Evolutionary conservation across 1,140 invertebrate genomes (phyloP), one percentile per base, ranked within the genome.

Genomic region (Nephotettix cincticeps): DNA sequence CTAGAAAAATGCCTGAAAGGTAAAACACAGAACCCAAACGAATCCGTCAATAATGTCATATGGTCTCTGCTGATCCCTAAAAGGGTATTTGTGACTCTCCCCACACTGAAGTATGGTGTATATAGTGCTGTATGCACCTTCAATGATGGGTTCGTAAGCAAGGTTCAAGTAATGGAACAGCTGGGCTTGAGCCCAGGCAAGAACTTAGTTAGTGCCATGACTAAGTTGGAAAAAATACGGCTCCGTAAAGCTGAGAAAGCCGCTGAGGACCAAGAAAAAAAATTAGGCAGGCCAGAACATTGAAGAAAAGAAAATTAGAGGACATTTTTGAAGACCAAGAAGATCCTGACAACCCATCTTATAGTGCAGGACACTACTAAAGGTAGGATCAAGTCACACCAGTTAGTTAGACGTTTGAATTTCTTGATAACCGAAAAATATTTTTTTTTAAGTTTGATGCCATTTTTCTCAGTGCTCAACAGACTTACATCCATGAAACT

Each of bases 1-100:
- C 29, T 64, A 32, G 61, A 64, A 32, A 28, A 64, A 36, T 64
- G 29, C 32, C 6, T 32, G 27, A 64, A 64, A 36, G 61, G 61
- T 1, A 64, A 64, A 64, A 64, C 61, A n/a, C 61, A 64, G 28
- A 64, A 64, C 30, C 61, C 61, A 29, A 64, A 64, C 23, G 61
- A 64, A 21, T 32, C 61, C 1, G 17, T 64, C 14, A 64, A 64
- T 21, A 64, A 51, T 36, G 61, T 64, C 21, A 64, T 36, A 36
- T 36, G 32, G 32, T 36, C 32, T 14, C 27, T 54, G 56, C 27
- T 54, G 56, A 61, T 29, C 29, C 29, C 9, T 23, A 61, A 29
- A 23, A 29, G 25, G 56, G 1, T 23, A 61, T 36, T 36, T 36
- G 32, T 36, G n/a, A 58, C 28, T 64, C 61, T 64, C n/a, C 61